Percentiles rank a stretch among this genome's conserved stretches.
Conservation (phyloP, 2,888 invertebrate genomes). For the Linnaemya tessellans region DNA sequence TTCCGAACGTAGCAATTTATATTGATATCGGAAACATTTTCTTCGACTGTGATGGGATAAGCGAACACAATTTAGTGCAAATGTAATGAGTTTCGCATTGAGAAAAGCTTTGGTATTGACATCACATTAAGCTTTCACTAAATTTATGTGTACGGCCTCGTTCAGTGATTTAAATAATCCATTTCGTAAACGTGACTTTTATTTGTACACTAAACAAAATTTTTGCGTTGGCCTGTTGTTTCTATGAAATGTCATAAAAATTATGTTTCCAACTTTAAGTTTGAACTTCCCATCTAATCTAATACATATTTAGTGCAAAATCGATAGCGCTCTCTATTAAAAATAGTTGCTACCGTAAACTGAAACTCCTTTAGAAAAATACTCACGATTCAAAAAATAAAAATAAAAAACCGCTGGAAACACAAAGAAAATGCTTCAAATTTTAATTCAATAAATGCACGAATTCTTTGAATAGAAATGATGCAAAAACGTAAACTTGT, state of each 20-base stretch:
- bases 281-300: background rate
- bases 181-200: no score
- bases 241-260: background rate
- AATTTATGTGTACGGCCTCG: no score
- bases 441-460: conserved; percentile 62
- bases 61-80: no score
- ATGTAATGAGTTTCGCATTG: no score
- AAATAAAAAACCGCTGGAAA: conserved; percentile 18
- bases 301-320: background rate
- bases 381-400: conserved; percentile 45
- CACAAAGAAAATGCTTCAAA: conserved; percentile 27
- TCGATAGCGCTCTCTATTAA: conserved; percentile 8
- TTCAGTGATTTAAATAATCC: no score
- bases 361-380: conserved; percentile 14
- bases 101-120: no score
- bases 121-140: no score
- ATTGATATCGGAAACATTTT: no score
- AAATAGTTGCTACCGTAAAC: conserved; percentile 29
- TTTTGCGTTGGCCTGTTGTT: background rate
- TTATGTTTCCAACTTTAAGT: background rate
- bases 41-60: conserved; percentile 4
- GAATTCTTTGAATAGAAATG: conserved; percentile 52
- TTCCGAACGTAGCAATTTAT: no score
- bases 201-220: no score
- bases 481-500: conserved; percentile 17